Base-by-base conservation (phyloP, 2,888 invertebrate species). In the Cyclophora albipunctata region DNA sequence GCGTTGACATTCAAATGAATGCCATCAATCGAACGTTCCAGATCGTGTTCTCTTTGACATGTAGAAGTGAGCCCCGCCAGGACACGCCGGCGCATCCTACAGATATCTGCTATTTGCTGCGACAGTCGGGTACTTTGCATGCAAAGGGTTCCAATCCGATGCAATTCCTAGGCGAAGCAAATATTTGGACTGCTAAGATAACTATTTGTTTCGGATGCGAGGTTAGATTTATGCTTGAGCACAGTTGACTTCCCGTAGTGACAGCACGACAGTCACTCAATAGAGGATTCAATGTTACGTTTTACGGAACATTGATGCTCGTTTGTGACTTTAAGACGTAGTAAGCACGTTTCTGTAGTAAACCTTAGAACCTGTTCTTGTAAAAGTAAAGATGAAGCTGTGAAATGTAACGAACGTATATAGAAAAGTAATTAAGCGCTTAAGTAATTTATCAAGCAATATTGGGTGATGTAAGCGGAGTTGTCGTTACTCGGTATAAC, bases 141-240 rank as follows among this genome's bases (percentile, higher is more conserved):
- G 51, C 52, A 51, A 57, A 52, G 44, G 55, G 52, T 53, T 54
- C 43, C 47, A 45, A 52, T 56, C 53, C 51, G 50, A 58, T 57
- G 20, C 20, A 20, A 20, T 50, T 52, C 52, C 50, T 42, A 34
- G 41, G 47, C 45, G 40, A 6, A 41, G 46, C 52, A 56, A 59
- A 59, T 57, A 57, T 61, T 61, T 59, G 54, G 49, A 34, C 46
- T 46, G 45, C 51, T 47, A 53, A 53, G 57, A 49, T 54, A 58
- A 55, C 53, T 60, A 61, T 59, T 59, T 59, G 57, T 57, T 57
- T 54, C 55, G 47, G 49, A 54, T 57, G 52, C 52, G 51, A 46
- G 53, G 48, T 48, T 46, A 45, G 48, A 54, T 57, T 55, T 45
- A 53, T 55, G 52, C 55, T 57, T 52, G 55, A 51, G 54, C 51